Evolutionary conservation across 2,797 vertebrate genomes (phyloP), one percentile per base, ranked within the genome.

Genomic region (Enteromius treurensis): DNA sequence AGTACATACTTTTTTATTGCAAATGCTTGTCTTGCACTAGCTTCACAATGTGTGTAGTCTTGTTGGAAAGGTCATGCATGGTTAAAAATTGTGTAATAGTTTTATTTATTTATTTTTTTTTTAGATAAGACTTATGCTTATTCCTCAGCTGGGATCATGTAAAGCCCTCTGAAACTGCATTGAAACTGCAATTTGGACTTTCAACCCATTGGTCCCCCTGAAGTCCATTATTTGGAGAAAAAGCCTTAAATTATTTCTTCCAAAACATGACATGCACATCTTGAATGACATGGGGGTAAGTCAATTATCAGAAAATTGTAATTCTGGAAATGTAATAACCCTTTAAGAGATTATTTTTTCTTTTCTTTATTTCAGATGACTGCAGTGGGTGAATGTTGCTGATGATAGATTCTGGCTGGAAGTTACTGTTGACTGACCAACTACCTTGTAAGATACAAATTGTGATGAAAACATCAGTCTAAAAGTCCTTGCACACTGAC

Each of bases 371-470:
- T 37, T 75, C 37, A 75, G 29, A 55, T 37, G 51, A 40, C 19
- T 40, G 32, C 11, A 58, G 14, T 40, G 13, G 51, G 3, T 1
- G 0, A 55, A 58, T 58, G 3, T 37, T 75, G 32, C 32, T 75
- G 29, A 55, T 53, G 26, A 47, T n/a, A 29, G 21, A 34, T 29
- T 81, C 5, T 32, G 9, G 14, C 10, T 71, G 8, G 51, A 70
- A 71, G 29, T 79, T 40, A 34, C 23, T 77, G 81, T 60, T 64
- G 58, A 81, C 69, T 74, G 58, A 81, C 26, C 19, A 64, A 1
- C 8, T 76, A 58, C 5, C 23, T 32, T 64, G 8, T 47, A 53
- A 29, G 32, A 4, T 37, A 32, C 5, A 74, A 65, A n/a, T 81
- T 13, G 37, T 26, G 23, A 53, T 49, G 26, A 23, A 13, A 64